Evolutionary conservation across 2,113 vertebrate genomes (phyloP), one percentile per base, ranked within the genome.

Genomic region (Anser brachyrhynchus): DNA sequence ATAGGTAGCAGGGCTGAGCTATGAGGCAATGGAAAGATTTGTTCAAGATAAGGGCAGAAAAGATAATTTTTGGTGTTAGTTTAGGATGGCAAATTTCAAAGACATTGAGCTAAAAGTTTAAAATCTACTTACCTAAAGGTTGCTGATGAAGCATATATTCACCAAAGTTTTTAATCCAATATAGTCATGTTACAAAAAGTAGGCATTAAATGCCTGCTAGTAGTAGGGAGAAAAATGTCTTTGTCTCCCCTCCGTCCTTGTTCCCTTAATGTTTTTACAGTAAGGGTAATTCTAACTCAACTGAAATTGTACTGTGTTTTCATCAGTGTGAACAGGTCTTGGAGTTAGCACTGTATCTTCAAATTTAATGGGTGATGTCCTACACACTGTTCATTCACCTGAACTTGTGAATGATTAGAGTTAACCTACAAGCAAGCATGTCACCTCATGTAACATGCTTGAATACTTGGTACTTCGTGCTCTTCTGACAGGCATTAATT

Each of bases 201-300:
- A 29, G 37, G 2, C n/a, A 75, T 84, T 84, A 61, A 58, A 39
- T 82, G 14, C 22, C 19, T 43, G 31, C 39, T 39, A 39, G 39
- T 29, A 62, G 5, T 9, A 49, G 10, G 28, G 57, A 69, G 51
- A 77, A 73, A 75, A 52, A 39, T 0, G 6, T 31, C 31, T 67
- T 69, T 51, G 8, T 39, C 14, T 83, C 6, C 4, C 6, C 1
- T 0, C 2, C 3, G 11, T 5, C 3, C 1, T 23, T 66, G 17
- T 65, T 62, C 21, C 5, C 1, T 20, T 74, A 13, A 13, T 61
- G 2, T 35, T 83, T 76, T 58, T 73, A 61, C 41, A 39, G 20
- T 66, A 21, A 14, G 9, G 22, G 14, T 87, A 9, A 81, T 91
- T 89, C 44, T 87, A 22, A 65, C 26, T 61, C 2, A 7, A 33